These are phyloP conservation scores for Phytoseiulus persimilis DNA, from an alignment of 2,888 invertebrate species.

Conservation along the genomic window DNA sequence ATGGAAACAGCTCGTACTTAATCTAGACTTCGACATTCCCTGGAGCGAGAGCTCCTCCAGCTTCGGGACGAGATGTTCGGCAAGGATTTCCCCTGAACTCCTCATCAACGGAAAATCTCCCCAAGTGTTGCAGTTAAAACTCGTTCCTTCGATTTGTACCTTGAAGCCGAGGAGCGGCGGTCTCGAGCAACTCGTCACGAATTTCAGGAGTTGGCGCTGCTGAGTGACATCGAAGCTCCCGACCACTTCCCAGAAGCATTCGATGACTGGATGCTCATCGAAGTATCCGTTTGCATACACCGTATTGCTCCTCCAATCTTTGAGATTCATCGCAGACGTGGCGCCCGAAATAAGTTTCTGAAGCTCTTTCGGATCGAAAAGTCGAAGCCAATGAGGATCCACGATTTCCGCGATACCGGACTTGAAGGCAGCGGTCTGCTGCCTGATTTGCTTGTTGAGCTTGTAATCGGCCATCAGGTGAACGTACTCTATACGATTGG, in stretches of 20 bases:
- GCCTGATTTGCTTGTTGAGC: conserved; percentile 71
- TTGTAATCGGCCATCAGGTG: conserved; percentile 92
- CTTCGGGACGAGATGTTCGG: no score
- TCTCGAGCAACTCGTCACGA: conserved; percentile 94
- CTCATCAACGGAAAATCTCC: background rate
- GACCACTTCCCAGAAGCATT: conserved; percentile 80
- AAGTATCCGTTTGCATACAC: conserved; percentile 80
- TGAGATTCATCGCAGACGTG: conserved; percentile 81
- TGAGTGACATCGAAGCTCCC: conserved; percentile 71
- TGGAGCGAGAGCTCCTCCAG: conserved; percentile 40
- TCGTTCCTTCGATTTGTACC: conserved; percentile 54
- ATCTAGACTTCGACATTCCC: conserved; percentile 40
- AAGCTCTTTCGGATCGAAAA: conserved; percentile 88
- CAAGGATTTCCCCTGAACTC: no score
- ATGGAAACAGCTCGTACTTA: conserved; percentile 6
- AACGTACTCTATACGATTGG: conserved; percentile 91
- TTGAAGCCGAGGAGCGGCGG: conserved; percentile 94
- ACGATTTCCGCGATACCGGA: conserved; percentile 78
- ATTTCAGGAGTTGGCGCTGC: conserved; percentile 78
- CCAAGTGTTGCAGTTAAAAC: background rate
- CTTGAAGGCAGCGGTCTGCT: conserved; percentile 78
- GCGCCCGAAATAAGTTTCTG: conserved; percentile 95
- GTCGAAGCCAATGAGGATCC: conserved; percentile 79
- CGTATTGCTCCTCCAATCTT: conserved; percentile 76
- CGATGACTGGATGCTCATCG: conserved; percentile 71